These are phyloP conservation scores for Rhimphoctona megacephalus DNA, from an alignment of 2,888 invertebrate genomes.

Conservation along the genomic window DNA sequence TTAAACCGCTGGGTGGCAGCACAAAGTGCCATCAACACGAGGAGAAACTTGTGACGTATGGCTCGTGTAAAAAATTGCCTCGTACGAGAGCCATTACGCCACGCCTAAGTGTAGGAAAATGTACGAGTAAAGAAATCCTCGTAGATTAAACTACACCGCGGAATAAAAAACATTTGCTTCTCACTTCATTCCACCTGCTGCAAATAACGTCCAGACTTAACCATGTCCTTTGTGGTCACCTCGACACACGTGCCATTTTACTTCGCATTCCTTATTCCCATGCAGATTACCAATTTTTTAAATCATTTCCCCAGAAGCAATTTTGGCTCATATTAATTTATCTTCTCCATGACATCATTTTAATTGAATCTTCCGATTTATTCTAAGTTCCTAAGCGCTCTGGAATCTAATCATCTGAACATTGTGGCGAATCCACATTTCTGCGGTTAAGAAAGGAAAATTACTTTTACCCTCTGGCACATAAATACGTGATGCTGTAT, in stretches of 20 bases:
- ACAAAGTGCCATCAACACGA: conserved; percentile 3
- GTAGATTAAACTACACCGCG: background rate
- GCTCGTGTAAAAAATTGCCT: background rate
- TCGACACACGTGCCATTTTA: background rate
- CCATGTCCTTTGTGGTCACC: conserved; percentile 1
- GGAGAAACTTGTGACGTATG: conserved; percentile 1
- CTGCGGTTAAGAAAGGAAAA: background rate
- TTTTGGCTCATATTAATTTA: conserved; percentile 1
- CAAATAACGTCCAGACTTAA: background rate
- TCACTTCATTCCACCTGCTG: background rate
- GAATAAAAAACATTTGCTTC: background rate
- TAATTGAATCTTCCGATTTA: background rate
- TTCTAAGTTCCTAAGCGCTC: background rate
- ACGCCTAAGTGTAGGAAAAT: conserved; percentile 10
- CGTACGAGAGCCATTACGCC: background rate
- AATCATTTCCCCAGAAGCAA: background rate
- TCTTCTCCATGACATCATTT: background rate
- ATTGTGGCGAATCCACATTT: background rate
- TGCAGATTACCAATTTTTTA: background rate
- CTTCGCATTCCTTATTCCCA: background rate
- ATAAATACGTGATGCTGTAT: background rate
- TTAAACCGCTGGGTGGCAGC: background rate
- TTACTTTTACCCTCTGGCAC: background rate
- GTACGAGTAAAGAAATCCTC: background rate
- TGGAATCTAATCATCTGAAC: background rate